These are phyloP conservation scores for Cabera pusaria DNA, from an alignment of 2,888 invertebrate species.

Conservation along the genomic window DNA sequence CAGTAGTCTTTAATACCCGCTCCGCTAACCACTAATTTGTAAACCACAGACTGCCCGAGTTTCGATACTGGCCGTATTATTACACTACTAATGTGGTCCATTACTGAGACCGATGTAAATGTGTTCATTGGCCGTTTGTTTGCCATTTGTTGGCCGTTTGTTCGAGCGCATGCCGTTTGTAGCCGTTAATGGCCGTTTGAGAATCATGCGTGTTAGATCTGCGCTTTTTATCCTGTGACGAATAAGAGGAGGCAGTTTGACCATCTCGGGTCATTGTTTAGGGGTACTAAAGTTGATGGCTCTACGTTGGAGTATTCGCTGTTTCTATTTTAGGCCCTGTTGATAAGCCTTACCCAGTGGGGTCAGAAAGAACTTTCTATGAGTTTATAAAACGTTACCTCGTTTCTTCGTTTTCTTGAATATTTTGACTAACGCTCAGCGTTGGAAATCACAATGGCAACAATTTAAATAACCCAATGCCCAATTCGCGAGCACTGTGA, in stretches of 20 bases:
- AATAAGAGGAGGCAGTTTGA: constrained; percentile 9
- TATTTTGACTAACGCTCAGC: too few species aligned
- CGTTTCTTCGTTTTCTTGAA: too few species aligned
- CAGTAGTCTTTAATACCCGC: too few species aligned
- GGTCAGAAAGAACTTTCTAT: too few species aligned
- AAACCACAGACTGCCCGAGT: constrained; percentile 1
- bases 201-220: constrained; percentile 14
- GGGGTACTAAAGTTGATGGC: constrained; percentile 6
- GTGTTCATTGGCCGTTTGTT: constrained; percentile 65
- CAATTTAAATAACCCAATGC: too few species aligned
- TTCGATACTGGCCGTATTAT: constrained; percentile 8
- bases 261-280: constrained; percentile 8
- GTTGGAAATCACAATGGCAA: too few species aligned
- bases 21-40: background rate
- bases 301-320: too few species aligned
- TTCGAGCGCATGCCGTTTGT: constrained; percentile 42
- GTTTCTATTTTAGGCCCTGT: too few species aligned
- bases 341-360: too few species aligned
- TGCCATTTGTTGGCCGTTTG: constrained; percentile 61
- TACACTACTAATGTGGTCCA: constrained; percentile 55
- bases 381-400: too few species aligned
- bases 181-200: constrained; percentile 17
- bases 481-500: too few species aligned
- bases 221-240: constrained; percentile 15
- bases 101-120: constrained; percentile 73